phyloP scores from a whole-genome alignment of 2,113 vertebrate species.

The Solea senegalensis region DNA sequence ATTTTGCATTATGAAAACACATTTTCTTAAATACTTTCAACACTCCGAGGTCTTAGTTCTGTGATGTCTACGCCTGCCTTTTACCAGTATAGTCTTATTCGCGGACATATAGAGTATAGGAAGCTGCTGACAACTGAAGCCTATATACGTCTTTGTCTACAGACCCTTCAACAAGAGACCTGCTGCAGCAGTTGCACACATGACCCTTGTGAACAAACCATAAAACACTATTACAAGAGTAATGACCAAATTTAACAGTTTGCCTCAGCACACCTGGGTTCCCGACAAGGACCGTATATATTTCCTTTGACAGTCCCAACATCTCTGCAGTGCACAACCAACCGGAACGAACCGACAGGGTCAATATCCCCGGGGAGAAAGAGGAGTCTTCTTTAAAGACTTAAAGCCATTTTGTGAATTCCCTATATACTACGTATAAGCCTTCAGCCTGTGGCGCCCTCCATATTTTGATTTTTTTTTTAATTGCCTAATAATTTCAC shows the following conservation, averaged over 20 bases:
- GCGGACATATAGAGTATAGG: constrained; percentile 12
- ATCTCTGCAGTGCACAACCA: constrained; percentile 62
- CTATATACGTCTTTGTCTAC: constrained; percentile 49
- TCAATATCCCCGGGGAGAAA: constrained; percentile 68
- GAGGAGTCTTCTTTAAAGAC: constrained; percentile 39
- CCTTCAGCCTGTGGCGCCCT: constrained; percentile 66
- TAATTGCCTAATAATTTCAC: constrained; percentile 50
- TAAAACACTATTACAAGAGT: constrained; percentile 75
- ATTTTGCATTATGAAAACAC: neutral
- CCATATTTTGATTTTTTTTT: constrained; percentile 50
- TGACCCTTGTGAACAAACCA: constrained; percentile 68
- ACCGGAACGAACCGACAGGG: constrained; percentile 66
- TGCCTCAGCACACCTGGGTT: constrained; percentile 77
- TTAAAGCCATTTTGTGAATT: constrained; percentile 45
- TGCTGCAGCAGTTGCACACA: constrained; percentile 50
- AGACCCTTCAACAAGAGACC: constrained; percentile 56
- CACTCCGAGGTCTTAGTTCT: neutral
- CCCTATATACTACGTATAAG: constrained; percentile 76
- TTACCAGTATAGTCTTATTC: constrained; percentile 23
- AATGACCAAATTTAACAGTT: constrained; percentile 81
- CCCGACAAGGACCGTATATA: constrained; percentile 69
- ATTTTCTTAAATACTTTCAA: neutral
- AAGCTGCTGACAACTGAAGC: constrained; percentile 59
- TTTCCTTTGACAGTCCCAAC: constrained; percentile 65
- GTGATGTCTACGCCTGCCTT: constrained; percentile 23